Percentiles rank a stretch among this genome's conserved stretches.
phyloP scores from a whole-genome alignment of 2,888 invertebrate genomes.

The Melieria crassipennis region DNA sequence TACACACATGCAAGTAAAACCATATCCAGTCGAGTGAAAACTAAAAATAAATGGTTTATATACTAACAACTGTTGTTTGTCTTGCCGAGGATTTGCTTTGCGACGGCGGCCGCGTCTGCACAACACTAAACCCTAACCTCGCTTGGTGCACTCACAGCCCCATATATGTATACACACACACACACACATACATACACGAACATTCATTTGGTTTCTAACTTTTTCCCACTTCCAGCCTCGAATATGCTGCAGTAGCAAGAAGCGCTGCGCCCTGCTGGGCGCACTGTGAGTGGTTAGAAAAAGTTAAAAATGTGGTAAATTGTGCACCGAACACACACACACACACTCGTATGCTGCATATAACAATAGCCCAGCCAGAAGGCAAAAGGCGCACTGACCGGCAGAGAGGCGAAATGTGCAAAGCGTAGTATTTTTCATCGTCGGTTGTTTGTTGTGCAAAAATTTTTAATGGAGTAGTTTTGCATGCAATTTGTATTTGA shows the following conservation, averaged over 20 bases:
- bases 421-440: no score
- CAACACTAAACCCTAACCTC: no score
- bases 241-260: not conserved
- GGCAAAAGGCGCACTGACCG: no score
- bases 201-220: not conserved
- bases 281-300: not conserved
- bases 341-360: not conserved
- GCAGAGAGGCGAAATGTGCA: no score
- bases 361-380: not conserved
- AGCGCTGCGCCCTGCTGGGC: not conserved
- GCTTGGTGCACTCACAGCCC: not conserved
- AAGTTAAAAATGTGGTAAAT: slow-evolving; percentile 19
- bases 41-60: slow-evolving; percentile 10
- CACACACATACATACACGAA: slow-evolving; percentile 12
- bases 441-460: not conserved
- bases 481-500: slow-evolving; percentile 30
- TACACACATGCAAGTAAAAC: not conserved
- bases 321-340: not conserved
- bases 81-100: slow-evolving; percentile 14
- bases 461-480: slow-evolving; percentile 28
- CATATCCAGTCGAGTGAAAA: no score
- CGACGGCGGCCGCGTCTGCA: no score
- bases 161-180: slow-evolving; percentile 26
- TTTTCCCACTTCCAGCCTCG: not conserved
- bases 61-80: slow-evolving; percentile 29